Evolutionary conservation across 2,113 vertebrate species (phyloP).

Genomic region (Actinemys pallida): DNA sequence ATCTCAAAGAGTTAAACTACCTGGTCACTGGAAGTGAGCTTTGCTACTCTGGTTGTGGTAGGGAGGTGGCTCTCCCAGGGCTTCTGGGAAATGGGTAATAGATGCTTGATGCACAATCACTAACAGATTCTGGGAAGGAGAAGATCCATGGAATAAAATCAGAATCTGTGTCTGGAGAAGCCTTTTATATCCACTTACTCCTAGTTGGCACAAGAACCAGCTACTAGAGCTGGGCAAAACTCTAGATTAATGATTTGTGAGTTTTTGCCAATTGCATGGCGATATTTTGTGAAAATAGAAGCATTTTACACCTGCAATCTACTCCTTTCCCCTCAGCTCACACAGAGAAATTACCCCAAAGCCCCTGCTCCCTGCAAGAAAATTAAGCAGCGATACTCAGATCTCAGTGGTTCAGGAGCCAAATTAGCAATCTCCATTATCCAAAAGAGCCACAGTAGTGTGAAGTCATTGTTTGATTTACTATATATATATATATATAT

Average conservation of each 20-base stretch:
- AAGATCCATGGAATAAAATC: background rate
- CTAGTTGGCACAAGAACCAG: background rate
- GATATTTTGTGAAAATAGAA: slow-evolving; percentile 59
- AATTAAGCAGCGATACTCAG: background rate
- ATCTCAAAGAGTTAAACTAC: background rate
- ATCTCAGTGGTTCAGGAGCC: background rate
- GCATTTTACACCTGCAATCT: slow-evolving; percentile 57
- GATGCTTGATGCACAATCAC: background rate
- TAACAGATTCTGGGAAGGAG: background rate
- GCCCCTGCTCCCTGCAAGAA: background rate
- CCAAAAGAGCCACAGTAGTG: background rate
- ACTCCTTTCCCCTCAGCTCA: background rate
- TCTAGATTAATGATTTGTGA: slow-evolving; percentile 58
- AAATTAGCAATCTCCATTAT: background rate
- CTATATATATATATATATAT: no score
- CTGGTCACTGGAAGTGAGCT: slow-evolving; percentile 1
- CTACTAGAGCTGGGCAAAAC: slow-evolving; percentile 12
- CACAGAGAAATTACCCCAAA: background rate
- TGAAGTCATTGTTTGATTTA: background rate
- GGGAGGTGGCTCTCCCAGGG: background rate
- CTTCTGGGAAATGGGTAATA: background rate
- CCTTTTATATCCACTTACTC: slow-evolving; percentile 32
- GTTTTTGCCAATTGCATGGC: slow-evolving; percentile 2
- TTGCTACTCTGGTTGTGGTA: background rate
- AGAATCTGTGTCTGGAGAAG: background rate